Evolutionary conservation across 2,888 invertebrate genomes (phyloP), one percentile per base, ranked within the genome.

Genomic region (Euclidia mi): DNA sequence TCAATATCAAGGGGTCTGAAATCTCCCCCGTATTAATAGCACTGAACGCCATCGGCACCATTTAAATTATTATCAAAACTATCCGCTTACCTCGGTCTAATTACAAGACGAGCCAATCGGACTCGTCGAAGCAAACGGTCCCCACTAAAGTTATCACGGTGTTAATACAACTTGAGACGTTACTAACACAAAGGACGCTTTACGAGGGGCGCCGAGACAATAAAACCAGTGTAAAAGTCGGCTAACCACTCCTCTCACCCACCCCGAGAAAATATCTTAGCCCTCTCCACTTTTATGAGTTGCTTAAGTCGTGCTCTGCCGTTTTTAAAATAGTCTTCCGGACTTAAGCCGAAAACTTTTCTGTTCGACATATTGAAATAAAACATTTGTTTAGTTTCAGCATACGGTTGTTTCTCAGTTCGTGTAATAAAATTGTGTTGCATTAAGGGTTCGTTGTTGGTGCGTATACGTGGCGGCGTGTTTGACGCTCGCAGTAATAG

Each of bases 181-280:
- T 88, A 90, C 87, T 87, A 84, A 84, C 84, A 90, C 88, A 90
- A 89, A 87, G 84, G 87, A 84, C 75, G 84, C 84, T 88, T 88
- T 88, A 87, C 87, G 88, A 89, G 87, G 91, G 90, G 87, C 71
- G 79, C 71, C 75, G 77, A 82, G 85, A 91, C 88, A 92, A 92
- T 92, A 93, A 93, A 93, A 91, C 88, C 90, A 85, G 85, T 90
- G 90, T 92, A 90, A 92, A 93, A 92, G 88, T 89, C 89, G 86
- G 87, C 80, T 89, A 91, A 91, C 91, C 89, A 84, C 87, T 88
- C 69, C 79, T 85, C 81, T 77, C 82, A 57, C 78, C 78, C 77
- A 78, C 84, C 83, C 82, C 73, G 58, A 79, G 83, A 85, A 70
- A 88, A 85, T 84, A 85, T 82, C 82, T 79, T 76, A 71, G 79